phyloP scores from a whole-genome alignment of 2,797 vertebrate species.

The Schizopygopsis malacanthus region DNA sequence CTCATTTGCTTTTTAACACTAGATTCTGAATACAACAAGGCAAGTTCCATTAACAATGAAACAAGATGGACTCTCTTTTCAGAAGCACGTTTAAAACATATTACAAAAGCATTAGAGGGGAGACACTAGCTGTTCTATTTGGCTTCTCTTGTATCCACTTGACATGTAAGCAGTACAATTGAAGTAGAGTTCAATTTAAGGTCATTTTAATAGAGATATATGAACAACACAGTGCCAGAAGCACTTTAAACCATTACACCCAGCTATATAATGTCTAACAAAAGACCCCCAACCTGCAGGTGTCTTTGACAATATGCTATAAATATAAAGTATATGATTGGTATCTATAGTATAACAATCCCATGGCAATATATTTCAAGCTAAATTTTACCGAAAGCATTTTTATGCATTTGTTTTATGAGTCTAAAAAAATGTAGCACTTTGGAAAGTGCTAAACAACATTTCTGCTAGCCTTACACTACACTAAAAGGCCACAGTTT shows the following conservation, averaged over 20 bases:
- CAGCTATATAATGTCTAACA: conserved; percentile 13
- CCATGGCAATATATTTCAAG: conserved; percentile 1
- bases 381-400: background rate
- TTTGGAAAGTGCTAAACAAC: background rate
- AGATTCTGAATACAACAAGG: conserved; percentile 10
- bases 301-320: background rate
- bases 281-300: conserved; percentile 36
- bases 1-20: conserved; percentile 28
- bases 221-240: conserved; percentile 13
- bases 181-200: conserved; percentile 38
- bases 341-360: background rate
- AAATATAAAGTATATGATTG: background rate
- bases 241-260: conserved; percentile 31
- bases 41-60: conserved; percentile 44
- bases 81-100: conserved; percentile 39
- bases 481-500: conserved; percentile 2
- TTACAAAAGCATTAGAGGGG: conserved; percentile 30
- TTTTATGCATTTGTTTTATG: background rate
- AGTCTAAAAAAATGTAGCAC: background rate
- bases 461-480: background rate
- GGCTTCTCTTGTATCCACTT: conserved; percentile 37
- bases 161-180: conserved; percentile 25
- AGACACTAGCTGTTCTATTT: conserved; percentile 30
- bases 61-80: conserved; percentile 29
- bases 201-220: conserved; percentile 30